Conservation (phyloP, 2,797 vertebrate species). For the Remorina albescens region DNA sequence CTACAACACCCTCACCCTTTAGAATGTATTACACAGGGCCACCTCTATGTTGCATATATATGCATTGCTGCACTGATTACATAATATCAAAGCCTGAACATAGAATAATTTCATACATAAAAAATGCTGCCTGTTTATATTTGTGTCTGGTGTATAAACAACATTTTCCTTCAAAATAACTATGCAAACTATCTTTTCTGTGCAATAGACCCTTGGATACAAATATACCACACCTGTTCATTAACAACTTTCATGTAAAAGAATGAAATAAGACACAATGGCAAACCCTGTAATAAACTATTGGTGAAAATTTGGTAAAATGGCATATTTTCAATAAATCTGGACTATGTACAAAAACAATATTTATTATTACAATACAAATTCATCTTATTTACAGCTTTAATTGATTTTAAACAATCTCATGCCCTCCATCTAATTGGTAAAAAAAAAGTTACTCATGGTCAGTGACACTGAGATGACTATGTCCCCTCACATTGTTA, state of each 20-base stretch:
- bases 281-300: constrained; percentile 62
- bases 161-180: constrained; percentile 75
- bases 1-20: constrained; percentile 66
- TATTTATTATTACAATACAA: constrained; percentile 85
- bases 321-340: constrained; percentile 81
- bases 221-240: constrained; percentile 80
- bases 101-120: constrained; percentile 68
- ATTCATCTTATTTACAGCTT: constrained; percentile 88
- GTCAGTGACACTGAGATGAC: constrained; percentile 59
- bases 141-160: constrained; percentile 70
- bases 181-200: constrained; percentile 58
- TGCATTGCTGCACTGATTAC: constrained; percentile 69
- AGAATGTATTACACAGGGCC: constrained; percentile 63
- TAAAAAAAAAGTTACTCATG: constrained; percentile 43
- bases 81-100: constrained; percentile 73
- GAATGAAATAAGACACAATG: constrained; percentile 64
- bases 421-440: constrained; percentile 68
- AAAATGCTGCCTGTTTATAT: constrained; percentile 51
- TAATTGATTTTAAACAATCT: constrained; percentile 79
- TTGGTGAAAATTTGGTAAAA: constrained; percentile 59
- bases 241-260: constrained; percentile 65
- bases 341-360: constrained; percentile 86
- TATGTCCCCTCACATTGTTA: constrained; percentile 28
- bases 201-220: constrained; percentile 72
- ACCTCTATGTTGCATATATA: constrained; percentile 67